Base-by-base conservation (phyloP, 2,113 vertebrate genomes). In the Nematolebias whitei region DNA sequence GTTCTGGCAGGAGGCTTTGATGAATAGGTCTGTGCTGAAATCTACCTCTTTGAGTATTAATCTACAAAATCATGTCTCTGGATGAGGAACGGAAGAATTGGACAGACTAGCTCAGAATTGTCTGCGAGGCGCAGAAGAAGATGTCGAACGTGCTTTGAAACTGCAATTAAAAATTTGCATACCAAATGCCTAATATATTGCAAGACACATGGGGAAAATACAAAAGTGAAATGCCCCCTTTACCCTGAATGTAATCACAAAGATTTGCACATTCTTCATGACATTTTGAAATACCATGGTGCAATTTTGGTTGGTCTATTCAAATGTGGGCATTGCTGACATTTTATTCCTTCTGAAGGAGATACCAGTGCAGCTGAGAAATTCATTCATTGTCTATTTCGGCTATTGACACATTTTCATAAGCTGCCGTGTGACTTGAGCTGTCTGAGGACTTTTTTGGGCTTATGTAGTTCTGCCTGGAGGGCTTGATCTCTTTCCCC, bases 1-100 rank as follows among this genome's bases (percentile, higher is more conserved):
- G 61, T 72, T 85, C 78, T 90, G 88, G 83, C 86, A 84, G 86
- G 78, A 85, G 69, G 76, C 72, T 79, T 82, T 93, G 89, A 92
- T 67, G 53, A 89, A 92, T 89, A 77, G 80, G 84, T 76, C 54
- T 18, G 69, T 64, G 85, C 67, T 85, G 43, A 75, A 81, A 82
- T 85, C 82, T 62, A 70, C 79, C 67, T 88, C 79, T 86, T 77
- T 81, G 82, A 88, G 85, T 79, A 83, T 85, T 90, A 85, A 90
- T 91, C 80, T 84, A 72, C 71, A 79, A 80, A 88, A 90, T 88
- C 87, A 86, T 85, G 82, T 85, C 84, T 79, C 51, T 12, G 39
- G 68, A 82, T 83, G 79, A 73, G 61, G 72, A 70, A 84, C 78
- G 54, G 65, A 58, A 57, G 49, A 68, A 38, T 35, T 56, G 80